Evolutionary conservation across 2,888 invertebrate species (phyloP).

Genomic region (Drosophila helvetica): DNA sequence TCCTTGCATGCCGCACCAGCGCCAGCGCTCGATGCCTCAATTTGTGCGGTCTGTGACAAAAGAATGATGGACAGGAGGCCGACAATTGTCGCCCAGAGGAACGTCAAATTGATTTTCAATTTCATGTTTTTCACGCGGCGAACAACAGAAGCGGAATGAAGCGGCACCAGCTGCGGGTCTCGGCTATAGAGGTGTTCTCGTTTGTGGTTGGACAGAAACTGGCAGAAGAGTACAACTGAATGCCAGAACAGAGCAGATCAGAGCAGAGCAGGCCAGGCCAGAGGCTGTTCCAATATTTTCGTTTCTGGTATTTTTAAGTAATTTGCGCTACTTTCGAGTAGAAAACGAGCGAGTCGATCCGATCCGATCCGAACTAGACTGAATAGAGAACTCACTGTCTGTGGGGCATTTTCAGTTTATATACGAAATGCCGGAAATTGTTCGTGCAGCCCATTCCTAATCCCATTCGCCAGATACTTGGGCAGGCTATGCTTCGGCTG

Average conservation of each 20-base stretch:
- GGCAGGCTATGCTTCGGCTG: constrained; percentile 15
- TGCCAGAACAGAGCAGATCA: not conserved
- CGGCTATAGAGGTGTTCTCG: not conserved
- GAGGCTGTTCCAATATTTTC: constrained; percentile 53
- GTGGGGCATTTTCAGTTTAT: constrained; percentile 64
- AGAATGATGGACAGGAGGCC: constrained; percentile 66
- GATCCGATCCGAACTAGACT: constrained; percentile 40
- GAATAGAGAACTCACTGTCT: constrained; percentile 39
- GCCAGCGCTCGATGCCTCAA: constrained; percentile 37
- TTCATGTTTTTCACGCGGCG: constrained; percentile 62
- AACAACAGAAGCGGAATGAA: constrained; percentile 31
- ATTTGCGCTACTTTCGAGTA: constrained; percentile 60
- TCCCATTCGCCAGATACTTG: constrained; percentile 51
- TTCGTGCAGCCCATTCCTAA: constrained; percentile 28
- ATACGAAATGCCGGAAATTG: constrained; percentile 78
- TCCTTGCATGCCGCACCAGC: constrained; percentile 67
- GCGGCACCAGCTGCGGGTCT: constrained; percentile 21
- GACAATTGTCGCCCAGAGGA: constrained; percentile 60
- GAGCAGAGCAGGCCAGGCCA: constrained; percentile 7
- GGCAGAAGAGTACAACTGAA: not conserved
- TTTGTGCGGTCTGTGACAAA: constrained; percentile 61
- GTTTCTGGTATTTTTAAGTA: constrained; percentile 70
- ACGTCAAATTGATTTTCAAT: constrained; percentile 67
- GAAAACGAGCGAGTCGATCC: constrained; percentile 40
- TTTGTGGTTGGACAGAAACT: not conserved